Evolutionary conservation across 2,113 vertebrate species (phyloP).

Genomic region (Trematomus loennbergii): DNA sequence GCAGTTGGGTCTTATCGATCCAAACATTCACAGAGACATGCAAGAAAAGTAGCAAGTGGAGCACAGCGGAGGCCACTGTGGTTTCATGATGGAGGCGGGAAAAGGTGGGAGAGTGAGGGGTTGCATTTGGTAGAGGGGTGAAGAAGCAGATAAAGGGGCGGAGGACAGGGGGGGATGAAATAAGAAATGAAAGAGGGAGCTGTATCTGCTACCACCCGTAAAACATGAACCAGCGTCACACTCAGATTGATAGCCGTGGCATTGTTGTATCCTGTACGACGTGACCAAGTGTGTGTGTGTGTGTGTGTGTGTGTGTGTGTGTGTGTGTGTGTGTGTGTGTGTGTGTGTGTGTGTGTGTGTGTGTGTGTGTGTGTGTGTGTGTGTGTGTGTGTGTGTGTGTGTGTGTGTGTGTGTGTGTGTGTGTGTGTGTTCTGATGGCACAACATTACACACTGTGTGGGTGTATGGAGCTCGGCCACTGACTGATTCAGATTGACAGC

Average conservation of each 20-base stretch:
- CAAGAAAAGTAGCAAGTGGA: constrained; percentile 60
- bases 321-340: too few relatives aligned
- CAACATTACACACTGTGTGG: constrained; percentile 26
- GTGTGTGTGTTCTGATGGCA: background rate
- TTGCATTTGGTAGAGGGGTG: constrained; percentile 9
- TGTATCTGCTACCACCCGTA: background rate
- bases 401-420: background rate
- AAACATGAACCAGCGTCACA: background rate
- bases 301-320: too few relatives aligned
- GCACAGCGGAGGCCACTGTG: constrained; percentile 45
- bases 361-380: background rate
- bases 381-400: background rate
- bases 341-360: too few relatives aligned
- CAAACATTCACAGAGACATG: constrained; percentile 63
- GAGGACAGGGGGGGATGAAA: background rate
- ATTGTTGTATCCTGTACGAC: background rate
- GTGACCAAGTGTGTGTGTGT: background rate
- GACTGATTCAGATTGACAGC: constrained; percentile 43
- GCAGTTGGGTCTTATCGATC: constrained; percentile 72
- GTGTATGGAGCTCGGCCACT: background rate
- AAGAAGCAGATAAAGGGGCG: constrained; percentile 4
- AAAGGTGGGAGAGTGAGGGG: constrained; percentile 32
- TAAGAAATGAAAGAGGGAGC: background rate
- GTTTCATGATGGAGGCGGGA: constrained; percentile 42
- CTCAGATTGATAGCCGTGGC: background rate